Conservation (phyloP, 2,888 invertebrate species). For the Strigamia crassipes region DNA sequence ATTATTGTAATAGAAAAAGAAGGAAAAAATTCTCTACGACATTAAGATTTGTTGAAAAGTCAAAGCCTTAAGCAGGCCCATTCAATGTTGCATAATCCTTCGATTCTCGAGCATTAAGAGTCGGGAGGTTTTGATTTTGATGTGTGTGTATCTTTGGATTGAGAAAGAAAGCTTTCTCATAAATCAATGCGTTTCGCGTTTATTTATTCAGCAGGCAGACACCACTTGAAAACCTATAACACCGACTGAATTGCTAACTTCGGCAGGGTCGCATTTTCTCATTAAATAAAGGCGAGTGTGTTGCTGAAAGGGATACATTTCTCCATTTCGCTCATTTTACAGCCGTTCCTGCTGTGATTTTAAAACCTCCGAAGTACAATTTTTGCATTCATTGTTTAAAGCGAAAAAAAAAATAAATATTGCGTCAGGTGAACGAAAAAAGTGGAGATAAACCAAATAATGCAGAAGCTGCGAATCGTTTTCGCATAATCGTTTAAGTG, state of each 20-base stretch:
- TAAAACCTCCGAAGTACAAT: slow-evolving; percentile 17
- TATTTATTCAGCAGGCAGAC: slow-evolving; percentile 26
- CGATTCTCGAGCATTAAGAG: not conserved
- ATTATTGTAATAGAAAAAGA: not conserved
- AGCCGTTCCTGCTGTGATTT: slow-evolving; percentile 25
- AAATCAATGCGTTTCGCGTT: slow-evolving; percentile 11
- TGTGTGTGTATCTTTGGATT: slow-evolving; percentile 26
- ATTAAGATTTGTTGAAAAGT: slow-evolving; percentile 4
- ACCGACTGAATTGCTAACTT: slow-evolving; percentile 30
- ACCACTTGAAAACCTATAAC: slow-evolving; percentile 30
- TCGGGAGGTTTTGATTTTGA: not conserved
- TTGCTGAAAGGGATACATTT: slow-evolving; percentile 22
- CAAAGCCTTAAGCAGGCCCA: not conserved
- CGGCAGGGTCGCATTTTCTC: slow-evolving; percentile 27
- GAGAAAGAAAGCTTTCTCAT: slow-evolving; percentile 22
- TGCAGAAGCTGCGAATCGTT: not conserved
- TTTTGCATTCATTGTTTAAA: slow-evolving; percentile 14
- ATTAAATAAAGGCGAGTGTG: slow-evolving; percentile 27
- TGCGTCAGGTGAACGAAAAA: not conserved
- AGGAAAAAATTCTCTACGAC: not conserved
- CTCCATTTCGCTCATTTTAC: slow-evolving; percentile 26
- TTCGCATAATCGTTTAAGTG: slow-evolving; percentile 6
- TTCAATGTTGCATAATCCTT: not conserved
- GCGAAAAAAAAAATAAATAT: not conserved
- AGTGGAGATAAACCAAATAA: slow-evolving; percentile 1